These are phyloP conservation scores for Tympanoctomys barrerae DNA, from an alignment of 2,797 vertebrate species.

Conservation along the genomic window DNA sequence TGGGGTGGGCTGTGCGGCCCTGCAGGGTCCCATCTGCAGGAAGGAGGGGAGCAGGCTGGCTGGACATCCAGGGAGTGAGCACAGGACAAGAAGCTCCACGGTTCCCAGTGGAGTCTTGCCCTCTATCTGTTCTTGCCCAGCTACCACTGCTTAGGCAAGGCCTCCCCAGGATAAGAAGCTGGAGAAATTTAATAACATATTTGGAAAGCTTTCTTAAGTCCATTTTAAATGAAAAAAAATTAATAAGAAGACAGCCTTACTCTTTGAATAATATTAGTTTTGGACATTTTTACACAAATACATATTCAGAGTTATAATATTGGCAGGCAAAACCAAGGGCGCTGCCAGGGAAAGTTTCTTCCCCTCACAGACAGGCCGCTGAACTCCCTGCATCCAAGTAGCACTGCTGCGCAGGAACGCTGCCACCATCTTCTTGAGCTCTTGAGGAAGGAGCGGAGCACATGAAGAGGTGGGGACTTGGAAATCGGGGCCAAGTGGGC, in stretches of 20 bases:
- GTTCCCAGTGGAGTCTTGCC: slow-evolving; percentile 22
- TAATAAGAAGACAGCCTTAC: slow-evolving; percentile 53
- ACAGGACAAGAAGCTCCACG: background rate
- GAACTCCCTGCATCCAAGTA: background rate
- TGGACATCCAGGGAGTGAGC: background rate
- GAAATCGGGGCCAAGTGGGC: background rate
- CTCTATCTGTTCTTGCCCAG: background rate
- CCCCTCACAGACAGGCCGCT: slow-evolving; percentile 30
- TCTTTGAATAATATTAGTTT: slow-evolving; percentile 68
- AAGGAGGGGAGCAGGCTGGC: background rate
- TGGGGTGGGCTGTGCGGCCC: background rate
- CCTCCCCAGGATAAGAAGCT: slow-evolving; percentile 29
- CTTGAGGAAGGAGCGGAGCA: background rate
- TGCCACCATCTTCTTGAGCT: background rate
- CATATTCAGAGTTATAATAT: slow-evolving; percentile 5
- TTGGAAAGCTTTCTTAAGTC: slow-evolving; percentile 68
- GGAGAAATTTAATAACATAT: slow-evolving; percentile 67
- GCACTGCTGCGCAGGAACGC: slow-evolving; percentile 34
- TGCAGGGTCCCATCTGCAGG: background rate
- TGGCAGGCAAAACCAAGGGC: slow-evolving; percentile 33
- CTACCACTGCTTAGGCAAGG: background rate
- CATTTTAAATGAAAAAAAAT: slow-evolving; percentile 69
- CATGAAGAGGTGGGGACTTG: background rate
- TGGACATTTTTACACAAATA: slow-evolving; percentile 52
- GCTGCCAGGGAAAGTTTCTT: slow-evolving; percentile 54